Percentiles rank a stretch among this genome's conserved stretches.
phyloP scores from a whole-genome alignment of 92 coral and sea anemone species.

The Hydrozoanthus gracilis region DNA sequence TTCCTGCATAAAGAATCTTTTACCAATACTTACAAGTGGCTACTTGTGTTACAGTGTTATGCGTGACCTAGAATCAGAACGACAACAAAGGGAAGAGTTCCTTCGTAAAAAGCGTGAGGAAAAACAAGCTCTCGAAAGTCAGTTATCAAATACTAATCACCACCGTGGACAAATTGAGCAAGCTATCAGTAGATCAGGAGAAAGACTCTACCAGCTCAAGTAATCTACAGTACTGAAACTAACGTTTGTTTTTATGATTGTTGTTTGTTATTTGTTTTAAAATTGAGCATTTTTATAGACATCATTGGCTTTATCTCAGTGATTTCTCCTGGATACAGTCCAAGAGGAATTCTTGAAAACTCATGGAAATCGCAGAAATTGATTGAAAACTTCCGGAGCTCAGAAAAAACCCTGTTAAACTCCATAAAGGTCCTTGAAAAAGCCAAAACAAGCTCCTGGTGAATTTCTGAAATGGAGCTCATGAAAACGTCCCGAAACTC shows the following conservation, averaged over 20 bases:
- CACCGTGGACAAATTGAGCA: slow-evolving; percentile 90
- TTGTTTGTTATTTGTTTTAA: too few relatives aligned
- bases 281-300: too few relatives aligned
- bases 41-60: slow-evolving; percentile 69
- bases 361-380: too few relatives aligned
- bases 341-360: too few relatives aligned
- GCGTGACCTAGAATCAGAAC: slow-evolving; percentile 92
- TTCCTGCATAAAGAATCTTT: background rate
- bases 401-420: too few relatives aligned
- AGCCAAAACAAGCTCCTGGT: too few relatives aligned
- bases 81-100: slow-evolving; percentile 77
- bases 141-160: slow-evolving; percentile 82
- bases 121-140: slow-evolving; percentile 79
- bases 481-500: too few relatives aligned
- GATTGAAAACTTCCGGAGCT: too few relatives aligned
- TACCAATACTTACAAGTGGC: background rate
- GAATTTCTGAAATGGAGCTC: too few relatives aligned
- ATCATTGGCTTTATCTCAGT: background rate
- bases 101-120: slow-evolving; percentile 83
- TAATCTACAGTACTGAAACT: slow-evolving; percentile 13
- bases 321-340: too few relatives aligned
- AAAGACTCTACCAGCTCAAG: slow-evolving; percentile 82
- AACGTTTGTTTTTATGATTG: background rate
- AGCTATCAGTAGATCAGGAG: slow-evolving; percentile 72
- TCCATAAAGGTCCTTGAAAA: too few relatives aligned